Evolutionary conservation across 2,888 invertebrate species (phyloP).

Genomic region (Halictus ligatus): DNA sequence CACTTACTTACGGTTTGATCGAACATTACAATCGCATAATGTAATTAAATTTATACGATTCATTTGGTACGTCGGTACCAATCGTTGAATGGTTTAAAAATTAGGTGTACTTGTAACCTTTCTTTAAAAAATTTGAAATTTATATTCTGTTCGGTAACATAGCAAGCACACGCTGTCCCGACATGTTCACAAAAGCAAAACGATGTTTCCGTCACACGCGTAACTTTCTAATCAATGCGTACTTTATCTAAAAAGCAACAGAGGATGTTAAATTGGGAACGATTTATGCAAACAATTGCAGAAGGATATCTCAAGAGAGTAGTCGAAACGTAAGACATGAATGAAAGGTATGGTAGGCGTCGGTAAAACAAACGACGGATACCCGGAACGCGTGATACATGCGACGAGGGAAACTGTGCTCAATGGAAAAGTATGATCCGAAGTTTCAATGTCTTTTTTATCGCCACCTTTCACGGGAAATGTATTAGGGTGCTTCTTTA

Average conservation of each 20-base stretch:
- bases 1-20: neutral
- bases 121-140: too few species aligned
- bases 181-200: too few species aligned
- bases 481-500: conserved; percentile 24
- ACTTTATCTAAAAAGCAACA: neutral
- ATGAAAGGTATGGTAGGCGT: conserved; percentile 29
- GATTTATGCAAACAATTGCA: neutral
- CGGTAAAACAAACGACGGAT: conserved; percentile 53
- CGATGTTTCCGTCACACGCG: too few species aligned
- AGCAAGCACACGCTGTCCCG: too few species aligned
- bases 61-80: too few species aligned
- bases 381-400: conserved; percentile 35
- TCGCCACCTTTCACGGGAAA: conserved; percentile 35
- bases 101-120: too few species aligned
- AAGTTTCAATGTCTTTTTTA: conserved; percentile 57
- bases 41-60: too few species aligned
- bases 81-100: too few species aligned
- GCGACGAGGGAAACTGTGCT: conserved; percentile 39
- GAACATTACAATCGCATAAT: too few species aligned
- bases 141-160: too few species aligned
- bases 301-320: neutral
- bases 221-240: too few species aligned
- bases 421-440: conserved; percentile 66
- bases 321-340: conserved; percentile 1
- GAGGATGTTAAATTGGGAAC: neutral